Evolutionary conservation across 2,113 vertebrate species (phyloP).

Genomic region (Rhynchomys soricoides): DNA sequence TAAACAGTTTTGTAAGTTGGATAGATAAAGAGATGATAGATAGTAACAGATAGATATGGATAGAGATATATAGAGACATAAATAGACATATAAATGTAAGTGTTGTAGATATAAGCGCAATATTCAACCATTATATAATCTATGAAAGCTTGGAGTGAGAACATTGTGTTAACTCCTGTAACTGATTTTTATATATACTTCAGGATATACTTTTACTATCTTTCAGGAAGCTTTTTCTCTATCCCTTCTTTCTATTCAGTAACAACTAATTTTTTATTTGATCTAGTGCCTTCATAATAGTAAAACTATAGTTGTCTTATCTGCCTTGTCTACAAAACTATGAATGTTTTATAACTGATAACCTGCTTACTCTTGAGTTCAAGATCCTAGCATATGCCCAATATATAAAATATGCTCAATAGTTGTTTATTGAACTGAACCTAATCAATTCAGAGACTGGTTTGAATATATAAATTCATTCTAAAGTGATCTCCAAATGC

Average conservation of each 20-base stretch:
- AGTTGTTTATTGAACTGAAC: background rate
- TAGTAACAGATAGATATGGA: background rate
- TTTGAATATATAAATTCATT: background rate
- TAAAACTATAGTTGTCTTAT: background rate
- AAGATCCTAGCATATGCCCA: background rate
- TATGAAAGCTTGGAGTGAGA: background rate
- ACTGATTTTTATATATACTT: background rate
- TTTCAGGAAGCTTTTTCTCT: background rate
- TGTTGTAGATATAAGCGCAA: background rate
- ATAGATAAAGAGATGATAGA: background rate
- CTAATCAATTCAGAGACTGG: background rate
- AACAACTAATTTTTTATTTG: background rate
- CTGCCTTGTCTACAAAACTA: rapidly evolving
- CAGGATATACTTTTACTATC: background rate
- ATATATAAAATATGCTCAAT: rapidly evolving
- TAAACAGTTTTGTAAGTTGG: background rate
- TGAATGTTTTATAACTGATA: background rate
- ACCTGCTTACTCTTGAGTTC: background rate
- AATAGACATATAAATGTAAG: background rate
- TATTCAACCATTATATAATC: background rate
- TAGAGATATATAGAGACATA: background rate
- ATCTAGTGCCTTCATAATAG: background rate
- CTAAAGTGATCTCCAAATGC: background rate
- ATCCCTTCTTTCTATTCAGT: background rate
- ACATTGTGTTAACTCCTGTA: background rate